Conservation (phyloP, 2,888 invertebrate species). For the Coenonympha arcania region DNA sequence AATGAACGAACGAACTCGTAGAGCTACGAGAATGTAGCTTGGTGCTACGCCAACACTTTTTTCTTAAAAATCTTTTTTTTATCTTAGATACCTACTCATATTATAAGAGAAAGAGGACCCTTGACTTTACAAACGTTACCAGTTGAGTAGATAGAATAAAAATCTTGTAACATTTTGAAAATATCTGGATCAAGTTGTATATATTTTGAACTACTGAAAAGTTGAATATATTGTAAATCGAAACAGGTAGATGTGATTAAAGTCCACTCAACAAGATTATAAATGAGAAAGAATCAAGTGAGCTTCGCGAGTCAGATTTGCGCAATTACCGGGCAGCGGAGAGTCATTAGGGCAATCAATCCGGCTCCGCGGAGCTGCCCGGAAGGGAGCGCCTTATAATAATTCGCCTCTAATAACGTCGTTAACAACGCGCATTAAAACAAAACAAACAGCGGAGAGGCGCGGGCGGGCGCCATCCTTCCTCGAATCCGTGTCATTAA, state of each 20-base stretch:
- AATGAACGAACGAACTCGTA: too few species aligned
- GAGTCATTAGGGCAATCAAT: slow-evolving; percentile 69
- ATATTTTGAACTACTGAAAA: too few species aligned
- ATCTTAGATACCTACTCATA: too few species aligned
- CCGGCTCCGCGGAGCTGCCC: slow-evolving; percentile 35
- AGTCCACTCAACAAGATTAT: slow-evolving; percentile 37
- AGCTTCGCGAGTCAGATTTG: slow-evolving; percentile 56
- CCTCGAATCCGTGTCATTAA: slow-evolving; percentile 76
- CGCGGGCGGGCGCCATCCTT: slow-evolving; percentile 69
- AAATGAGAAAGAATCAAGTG: slow-evolving; percentile 43
- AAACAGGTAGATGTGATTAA: slow-evolving; percentile 4
- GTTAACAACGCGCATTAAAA: slow-evolving; percentile 74
- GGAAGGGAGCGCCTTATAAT: slow-evolving; percentile 45
- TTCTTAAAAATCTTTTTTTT: too few species aligned
- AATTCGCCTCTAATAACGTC: slow-evolving; percentile 71
- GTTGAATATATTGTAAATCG: slow-evolving; percentile 5
- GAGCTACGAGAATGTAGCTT: too few species aligned
- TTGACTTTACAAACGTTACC: too few species aligned
- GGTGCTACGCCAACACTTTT: too few species aligned
- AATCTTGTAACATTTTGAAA: too few species aligned
- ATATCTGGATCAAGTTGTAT: too few species aligned
- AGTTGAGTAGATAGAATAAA: too few species aligned
- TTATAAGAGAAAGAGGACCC: too few species aligned
- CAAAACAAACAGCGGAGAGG: slow-evolving; percentile 68
- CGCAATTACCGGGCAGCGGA: slow-evolving; percentile 66